A percentile compares a stretch with the other conserved stretches of the same genome.
phyloP scores from a whole-genome alignment of 2,797 vertebrate species.

The Meriones psammophilus region DNA sequence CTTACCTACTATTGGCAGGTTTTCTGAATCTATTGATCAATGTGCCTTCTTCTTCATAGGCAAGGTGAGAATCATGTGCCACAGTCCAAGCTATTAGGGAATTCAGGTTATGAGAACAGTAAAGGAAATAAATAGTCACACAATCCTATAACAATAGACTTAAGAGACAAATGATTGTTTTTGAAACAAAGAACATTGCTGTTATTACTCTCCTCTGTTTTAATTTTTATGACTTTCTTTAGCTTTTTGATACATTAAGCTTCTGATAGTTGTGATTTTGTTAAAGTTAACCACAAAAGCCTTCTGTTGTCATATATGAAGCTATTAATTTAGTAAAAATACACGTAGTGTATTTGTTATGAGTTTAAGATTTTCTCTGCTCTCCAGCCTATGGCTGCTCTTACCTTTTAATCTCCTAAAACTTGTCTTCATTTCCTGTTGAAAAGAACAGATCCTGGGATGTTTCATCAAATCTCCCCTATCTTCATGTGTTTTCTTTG shows the following conservation, averaged over 20 bases:
- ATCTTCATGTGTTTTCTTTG: background rate
- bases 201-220: background rate
- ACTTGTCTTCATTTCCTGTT: background rate
- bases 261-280: background rate
- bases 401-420: background rate
- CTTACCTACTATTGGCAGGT: background rate
- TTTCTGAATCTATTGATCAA: slow-evolving; percentile 33
- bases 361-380: background rate
- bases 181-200: background rate
- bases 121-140: slow-evolving; percentile 22
- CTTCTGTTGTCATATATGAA: background rate
- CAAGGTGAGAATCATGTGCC: background rate
- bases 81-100: background rate
- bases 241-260: background rate
- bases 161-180: background rate
- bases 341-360: background rate
- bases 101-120: background rate
- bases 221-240: background rate
- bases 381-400: background rate
- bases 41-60: background rate
- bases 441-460: background rate
- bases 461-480: background rate
- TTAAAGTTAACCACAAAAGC: background rate
- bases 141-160: background rate
- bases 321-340: background rate